Conservation (phyloP, 2,888 invertebrate species). For the Dione juno region DNA sequence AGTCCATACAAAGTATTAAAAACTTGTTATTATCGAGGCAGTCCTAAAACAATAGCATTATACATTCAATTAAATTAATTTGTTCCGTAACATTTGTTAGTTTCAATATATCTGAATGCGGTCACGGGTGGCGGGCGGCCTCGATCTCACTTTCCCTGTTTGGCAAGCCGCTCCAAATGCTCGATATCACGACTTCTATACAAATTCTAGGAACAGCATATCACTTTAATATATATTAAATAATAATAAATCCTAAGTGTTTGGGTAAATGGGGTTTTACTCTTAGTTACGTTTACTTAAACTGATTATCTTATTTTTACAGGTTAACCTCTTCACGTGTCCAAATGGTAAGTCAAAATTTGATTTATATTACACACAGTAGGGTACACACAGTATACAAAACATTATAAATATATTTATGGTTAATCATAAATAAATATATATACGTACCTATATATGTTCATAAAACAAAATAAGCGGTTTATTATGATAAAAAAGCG, state of each 20-base stretch:
- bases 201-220: constrained; percentile 43
- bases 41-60: constrained; percentile 40
- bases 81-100: constrained; percentile 42
- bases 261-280: not conserved
- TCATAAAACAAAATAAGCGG: not conserved
- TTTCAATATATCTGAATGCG: constrained; percentile 41
- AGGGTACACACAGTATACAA: too few species aligned
- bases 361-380: not conserved
- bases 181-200: constrained; percentile 40
- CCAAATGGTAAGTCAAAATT: constrained; percentile 86
- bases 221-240: not conserved
- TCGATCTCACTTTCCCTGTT: constrained; percentile 67
- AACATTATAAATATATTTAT: not conserved
- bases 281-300: not conserved
- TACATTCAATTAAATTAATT: constrained; percentile 43
- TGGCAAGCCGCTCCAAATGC: constrained; percentile 52
- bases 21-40: constrained; percentile 30
- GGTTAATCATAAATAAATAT: not conserved
- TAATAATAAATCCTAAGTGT: constrained; percentile 1
- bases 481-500: not conserved
- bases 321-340: constrained; percentile 88
- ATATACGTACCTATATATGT: not conserved
- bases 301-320: constrained; percentile 64
- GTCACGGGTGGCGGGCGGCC: constrained; percentile 52
- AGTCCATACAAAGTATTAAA: constrained; percentile 24